Evolutionary conservation across 2,888 invertebrate species (phyloP).

Genomic region (Leptinotarsa haldemani): DNA sequence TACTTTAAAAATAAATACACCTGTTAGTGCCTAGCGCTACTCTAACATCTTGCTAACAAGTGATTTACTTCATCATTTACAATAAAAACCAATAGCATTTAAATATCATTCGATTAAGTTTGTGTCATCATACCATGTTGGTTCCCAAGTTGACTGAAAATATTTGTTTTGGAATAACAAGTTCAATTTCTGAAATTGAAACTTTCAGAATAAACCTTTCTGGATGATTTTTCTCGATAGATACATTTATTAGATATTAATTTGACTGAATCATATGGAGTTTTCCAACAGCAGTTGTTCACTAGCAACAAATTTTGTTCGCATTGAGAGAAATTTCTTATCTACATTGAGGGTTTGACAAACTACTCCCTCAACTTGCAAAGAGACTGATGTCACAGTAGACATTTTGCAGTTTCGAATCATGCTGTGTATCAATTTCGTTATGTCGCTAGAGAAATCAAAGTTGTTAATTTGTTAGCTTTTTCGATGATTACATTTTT

Average conservation of each 20-base stretch:
- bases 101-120: too few relatives aligned
- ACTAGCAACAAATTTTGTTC: constrained; percentile 32
- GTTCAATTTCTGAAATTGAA: neutral
- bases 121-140: neutral
- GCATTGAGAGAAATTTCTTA: constrained; percentile 45
- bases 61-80: too few relatives aligned
- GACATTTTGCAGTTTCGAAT: constrained; percentile 55
- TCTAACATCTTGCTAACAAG: too few relatives aligned
- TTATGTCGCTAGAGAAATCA: constrained; percentile 23
- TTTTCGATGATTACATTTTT: constrained; percentile 37
- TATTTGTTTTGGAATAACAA: neutral
- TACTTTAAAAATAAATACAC: too few relatives aligned
- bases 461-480: constrained; percentile 27
- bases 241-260: constrained; percentile 38
- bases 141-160: neutral
- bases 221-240: constrained; percentile 13
- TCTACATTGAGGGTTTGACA: constrained; percentile 41
- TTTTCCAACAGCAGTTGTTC: constrained; percentile 30
- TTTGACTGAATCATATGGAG: constrained; percentile 43
- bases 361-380: constrained; percentile 48
- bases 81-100: too few relatives aligned
- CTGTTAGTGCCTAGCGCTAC: too few relatives aligned
- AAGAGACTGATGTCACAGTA: constrained; percentile 58
- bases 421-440: constrained; percentile 34
- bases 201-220: neutral